Conservation (phyloP, 2,888 invertebrate species). For the Synanthedon tipuliformis region DNA sequence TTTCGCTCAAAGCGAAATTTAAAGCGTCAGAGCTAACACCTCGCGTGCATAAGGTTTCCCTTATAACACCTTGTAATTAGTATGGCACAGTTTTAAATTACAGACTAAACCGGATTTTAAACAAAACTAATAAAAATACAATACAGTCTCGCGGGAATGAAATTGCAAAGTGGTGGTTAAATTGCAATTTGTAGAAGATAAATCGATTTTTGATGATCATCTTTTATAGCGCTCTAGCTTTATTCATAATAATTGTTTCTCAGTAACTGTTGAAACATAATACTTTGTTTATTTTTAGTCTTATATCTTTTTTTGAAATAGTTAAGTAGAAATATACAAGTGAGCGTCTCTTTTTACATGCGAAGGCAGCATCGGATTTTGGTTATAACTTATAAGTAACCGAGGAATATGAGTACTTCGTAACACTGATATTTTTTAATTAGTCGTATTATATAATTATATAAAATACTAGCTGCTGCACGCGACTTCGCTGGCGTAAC, state of each 20-base stretch:
- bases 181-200: conserved; percentile 49
- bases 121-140: neutral
- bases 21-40: neutral
- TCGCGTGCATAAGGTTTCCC: neutral
- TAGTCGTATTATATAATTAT: no score
- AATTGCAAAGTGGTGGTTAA: conserved; percentile 36
- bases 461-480: no score
- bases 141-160: neutral
- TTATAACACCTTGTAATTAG: neutral
- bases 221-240: neutral
- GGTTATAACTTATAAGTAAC: no score
- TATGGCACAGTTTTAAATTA: neutral
- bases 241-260: neutral
- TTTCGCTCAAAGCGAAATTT: no score
- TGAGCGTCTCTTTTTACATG: no score
- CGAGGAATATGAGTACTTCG: no score
- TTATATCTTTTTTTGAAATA: no score
- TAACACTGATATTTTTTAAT: no score
- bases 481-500: no score
- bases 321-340: no score
- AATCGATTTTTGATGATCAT: conserved; percentile 55
- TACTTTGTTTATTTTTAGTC: no score
- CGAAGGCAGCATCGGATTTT: no score
- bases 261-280: neutral
- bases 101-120: neutral